Percentiles rank a stretch among this genome's conserved stretches.
Conservation (phyloP, 2,888 invertebrate species). For the Eristalinus sepulchralis region DNA sequence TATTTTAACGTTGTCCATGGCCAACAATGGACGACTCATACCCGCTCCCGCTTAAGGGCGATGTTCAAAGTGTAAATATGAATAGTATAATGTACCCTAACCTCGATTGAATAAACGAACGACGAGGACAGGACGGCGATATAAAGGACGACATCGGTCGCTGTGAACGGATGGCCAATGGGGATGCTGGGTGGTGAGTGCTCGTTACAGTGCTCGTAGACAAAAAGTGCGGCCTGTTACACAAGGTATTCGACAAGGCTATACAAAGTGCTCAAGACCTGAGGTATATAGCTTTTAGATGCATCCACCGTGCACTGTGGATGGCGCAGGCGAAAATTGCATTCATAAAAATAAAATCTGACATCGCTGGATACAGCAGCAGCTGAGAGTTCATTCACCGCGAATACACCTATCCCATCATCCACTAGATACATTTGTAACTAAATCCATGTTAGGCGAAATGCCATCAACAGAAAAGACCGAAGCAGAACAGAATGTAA, state of each 20-base stretch:
- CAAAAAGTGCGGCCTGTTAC: slow-evolving; percentile 8
- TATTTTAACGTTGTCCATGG: not conserved
- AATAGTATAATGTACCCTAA: not conserved
- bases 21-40: not conserved
- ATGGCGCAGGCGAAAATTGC: not conserved
- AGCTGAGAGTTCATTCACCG: not conserved
- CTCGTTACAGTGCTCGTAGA: not conserved
- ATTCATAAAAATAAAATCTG: not conserved
- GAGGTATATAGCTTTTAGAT: not conserved
- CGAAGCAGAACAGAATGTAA: not conserved
- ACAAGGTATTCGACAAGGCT: not conserved
- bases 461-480: not conserved
- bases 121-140: not conserved
- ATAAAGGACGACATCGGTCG: not conserved
- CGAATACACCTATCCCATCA: not conserved
- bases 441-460: not conserved
- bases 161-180: not conserved
- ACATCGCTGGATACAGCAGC: not conserved
- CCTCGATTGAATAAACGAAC: not conserved
- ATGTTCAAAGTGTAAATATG: not conserved
- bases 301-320: not conserved
- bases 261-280: not conserved
- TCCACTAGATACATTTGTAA: slow-evolving; percentile 24
- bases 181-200: not conserved
- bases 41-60: not conserved